Conservation (phyloP, 2,113 vertebrate species). For the Gymnorhina tibicen region DNA sequence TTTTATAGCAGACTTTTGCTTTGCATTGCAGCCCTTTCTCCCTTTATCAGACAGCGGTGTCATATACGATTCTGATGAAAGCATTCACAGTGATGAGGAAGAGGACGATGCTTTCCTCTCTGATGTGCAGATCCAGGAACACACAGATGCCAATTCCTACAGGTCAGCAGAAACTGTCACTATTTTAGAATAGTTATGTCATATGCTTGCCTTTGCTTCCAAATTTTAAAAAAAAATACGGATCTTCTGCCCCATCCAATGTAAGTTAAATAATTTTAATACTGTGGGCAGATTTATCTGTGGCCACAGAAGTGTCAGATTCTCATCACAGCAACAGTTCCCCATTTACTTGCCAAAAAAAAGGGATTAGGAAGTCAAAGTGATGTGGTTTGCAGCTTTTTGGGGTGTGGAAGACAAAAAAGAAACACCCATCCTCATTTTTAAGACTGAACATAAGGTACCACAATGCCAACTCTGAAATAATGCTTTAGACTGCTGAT, state of each 20-base stretch:
- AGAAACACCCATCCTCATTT: background rate
- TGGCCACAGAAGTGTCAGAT: background rate
- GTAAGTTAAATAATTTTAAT: background rate
- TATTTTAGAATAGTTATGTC: background rate
- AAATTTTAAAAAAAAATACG: background rate
- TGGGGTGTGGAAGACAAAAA: background rate
- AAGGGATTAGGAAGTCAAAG: background rate
- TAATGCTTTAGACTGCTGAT: background rate
- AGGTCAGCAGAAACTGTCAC: conserved; percentile 74
- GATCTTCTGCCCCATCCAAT: background rate
- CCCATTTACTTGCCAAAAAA: background rate
- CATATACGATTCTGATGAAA: conserved; percentile 95
- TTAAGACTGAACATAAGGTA: background rate
- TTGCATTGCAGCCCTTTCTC: conserved; percentile 89
- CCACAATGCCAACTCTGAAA: background rate
- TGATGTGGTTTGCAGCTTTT: background rate
- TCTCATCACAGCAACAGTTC: background rate
- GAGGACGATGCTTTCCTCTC: conserved; percentile 92
- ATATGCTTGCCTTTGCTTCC: background rate
- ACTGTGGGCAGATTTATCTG: background rate
- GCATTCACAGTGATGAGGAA: conserved; percentile 91
- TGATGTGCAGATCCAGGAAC: conserved; percentile 90
- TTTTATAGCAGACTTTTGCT: conserved; percentile 27
- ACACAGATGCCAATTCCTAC: conserved; percentile 92
- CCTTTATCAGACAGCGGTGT: conserved; percentile 91